A percentile compares a stretch with the other conserved stretches of the same genome.
Conservation (phyloP, 1,140 invertebrate species). For the Megathymus violae region DNA sequence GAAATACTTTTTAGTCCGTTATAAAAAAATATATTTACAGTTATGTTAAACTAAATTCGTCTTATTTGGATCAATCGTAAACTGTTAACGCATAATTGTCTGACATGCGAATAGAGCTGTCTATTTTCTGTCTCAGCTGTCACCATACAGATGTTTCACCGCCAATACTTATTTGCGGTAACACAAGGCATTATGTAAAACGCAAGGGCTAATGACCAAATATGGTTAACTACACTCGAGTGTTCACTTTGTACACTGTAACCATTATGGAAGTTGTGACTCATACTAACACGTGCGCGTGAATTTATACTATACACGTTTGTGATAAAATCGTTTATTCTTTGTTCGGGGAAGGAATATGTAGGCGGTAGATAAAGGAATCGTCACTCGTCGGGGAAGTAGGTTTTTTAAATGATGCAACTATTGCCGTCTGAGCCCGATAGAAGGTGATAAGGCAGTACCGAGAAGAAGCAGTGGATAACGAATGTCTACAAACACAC, state of each 20-base stretch:
- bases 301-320: constrained; percentile 39
- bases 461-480: constrained; percentile 27
- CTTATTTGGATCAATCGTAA: neutral
- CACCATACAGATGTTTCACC: constrained; percentile 13
- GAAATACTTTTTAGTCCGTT: too few relatives aligned
- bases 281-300: constrained; percentile 31
- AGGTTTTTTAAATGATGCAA: constrained; percentile 31
- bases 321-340: constrained; percentile 29
- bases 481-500: constrained; percentile 7
- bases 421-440: constrained; percentile 25
- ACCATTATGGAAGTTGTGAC: constrained; percentile 44
- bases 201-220: constrained; percentile 44
- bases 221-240: constrained; percentile 44
- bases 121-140: constrained; percentile 15
- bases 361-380: constrained; percentile 64
- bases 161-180: neutral
- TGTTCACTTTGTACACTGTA: constrained; percentile 43
- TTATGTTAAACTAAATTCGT: too few relatives aligned
- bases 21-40: too few relatives aligned
- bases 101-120: neutral
- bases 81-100: neutral
- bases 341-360: constrained; percentile 29
- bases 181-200: constrained; percentile 19
- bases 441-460: constrained; percentile 12
- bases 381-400: constrained; percentile 37